These are phyloP conservation scores for Lucifuga dentata DNA, from an alignment of 2,113 vertebrate genomes.

Conservation along the genomic window DNA sequence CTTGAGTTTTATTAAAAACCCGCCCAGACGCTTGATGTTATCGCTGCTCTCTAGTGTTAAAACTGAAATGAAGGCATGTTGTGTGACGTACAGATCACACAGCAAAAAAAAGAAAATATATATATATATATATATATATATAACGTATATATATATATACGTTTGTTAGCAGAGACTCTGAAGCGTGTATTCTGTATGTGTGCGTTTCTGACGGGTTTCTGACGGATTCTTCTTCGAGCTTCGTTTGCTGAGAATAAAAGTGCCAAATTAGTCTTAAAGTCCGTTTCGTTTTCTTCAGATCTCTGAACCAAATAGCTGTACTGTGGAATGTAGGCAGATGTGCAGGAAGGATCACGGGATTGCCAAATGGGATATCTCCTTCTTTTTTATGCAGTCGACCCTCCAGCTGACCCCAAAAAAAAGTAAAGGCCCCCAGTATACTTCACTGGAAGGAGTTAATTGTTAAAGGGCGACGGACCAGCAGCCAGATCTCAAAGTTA, in stretches of 20 bases:
- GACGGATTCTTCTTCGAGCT: conserved; percentile 32
- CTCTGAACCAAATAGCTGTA: conserved; percentile 60
- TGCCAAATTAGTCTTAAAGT: conserved; percentile 77
- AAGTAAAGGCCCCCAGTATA: no score
- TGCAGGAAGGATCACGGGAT: conserved; percentile 60
- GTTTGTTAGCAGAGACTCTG: conserved; percentile 59
- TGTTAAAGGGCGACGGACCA: no score
- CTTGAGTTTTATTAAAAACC: conserved; percentile 29
- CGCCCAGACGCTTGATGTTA: conserved; percentile 60
- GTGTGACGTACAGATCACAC: conserved; percentile 71
- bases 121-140: conserved; percentile 13
- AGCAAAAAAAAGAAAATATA: conserved; percentile 33
- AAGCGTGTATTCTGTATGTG: conserved; percentile 36
- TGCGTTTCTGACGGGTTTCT: conserved; percentile 1
- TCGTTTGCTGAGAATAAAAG: conserved; percentile 55
- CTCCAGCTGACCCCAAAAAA: conserved; percentile 41
- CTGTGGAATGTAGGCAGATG: conserved; percentile 41
- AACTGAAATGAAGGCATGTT: conserved; percentile 86
- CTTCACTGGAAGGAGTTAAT: no score
- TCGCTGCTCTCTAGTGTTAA: conserved; percentile 79
- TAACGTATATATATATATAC: conserved; percentile 35
- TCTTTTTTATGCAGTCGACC: conserved; percentile 30
- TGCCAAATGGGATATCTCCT: conserved; percentile 35
- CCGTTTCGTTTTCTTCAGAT: conserved; percentile 28
- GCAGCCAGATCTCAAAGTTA: no score